Evolutionary conservation across 2,113 vertebrate genomes (phyloP).

Genomic region (Microtus ochrogaster): DNA sequence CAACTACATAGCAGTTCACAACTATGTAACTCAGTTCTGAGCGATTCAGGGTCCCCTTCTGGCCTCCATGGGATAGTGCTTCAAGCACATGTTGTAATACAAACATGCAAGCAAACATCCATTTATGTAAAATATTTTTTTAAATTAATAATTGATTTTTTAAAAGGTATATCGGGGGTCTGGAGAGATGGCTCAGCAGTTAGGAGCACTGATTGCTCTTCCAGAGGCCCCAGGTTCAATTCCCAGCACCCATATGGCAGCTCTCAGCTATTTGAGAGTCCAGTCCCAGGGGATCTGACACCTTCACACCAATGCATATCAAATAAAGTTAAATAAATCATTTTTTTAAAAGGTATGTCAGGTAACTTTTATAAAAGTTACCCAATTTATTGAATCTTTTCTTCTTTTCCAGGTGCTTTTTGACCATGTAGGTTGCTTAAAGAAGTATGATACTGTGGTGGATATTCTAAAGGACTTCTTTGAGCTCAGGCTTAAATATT

Average conservation of each 20-base stretch:
- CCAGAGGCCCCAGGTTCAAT: no score
- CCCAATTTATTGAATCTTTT: not conserved
- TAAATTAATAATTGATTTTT: slow-evolving; percentile 3
- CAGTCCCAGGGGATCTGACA: no score
- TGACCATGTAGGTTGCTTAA: slow-evolving; percentile 96
- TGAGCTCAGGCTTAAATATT: slow-evolving; percentile 94
- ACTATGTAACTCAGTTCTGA: not conserved
- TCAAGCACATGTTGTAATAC: not conserved
- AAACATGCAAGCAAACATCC: not conserved
- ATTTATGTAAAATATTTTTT: not conserved
- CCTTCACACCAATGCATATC: no score
- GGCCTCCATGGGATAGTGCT: not conserved
- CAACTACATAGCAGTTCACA: not conserved
- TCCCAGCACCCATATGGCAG: no score
- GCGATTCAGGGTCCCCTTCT: not conserved
- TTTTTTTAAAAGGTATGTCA: not conserved
- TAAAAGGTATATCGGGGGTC: not conserved
- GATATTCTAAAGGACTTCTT: slow-evolving; percentile 96
- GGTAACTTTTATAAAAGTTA: slow-evolving; percentile 45
- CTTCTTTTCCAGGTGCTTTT: slow-evolving; percentile 93
- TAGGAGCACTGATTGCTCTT: no score
- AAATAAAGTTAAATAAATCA: no score
- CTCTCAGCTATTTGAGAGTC: no score
- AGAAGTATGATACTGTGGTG: slow-evolving; percentile 93
- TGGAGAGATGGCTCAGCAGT: no score